phyloP scores from a whole-genome alignment of 1,140 invertebrate genomes.

The Gryllus bimaculatus region DNA sequence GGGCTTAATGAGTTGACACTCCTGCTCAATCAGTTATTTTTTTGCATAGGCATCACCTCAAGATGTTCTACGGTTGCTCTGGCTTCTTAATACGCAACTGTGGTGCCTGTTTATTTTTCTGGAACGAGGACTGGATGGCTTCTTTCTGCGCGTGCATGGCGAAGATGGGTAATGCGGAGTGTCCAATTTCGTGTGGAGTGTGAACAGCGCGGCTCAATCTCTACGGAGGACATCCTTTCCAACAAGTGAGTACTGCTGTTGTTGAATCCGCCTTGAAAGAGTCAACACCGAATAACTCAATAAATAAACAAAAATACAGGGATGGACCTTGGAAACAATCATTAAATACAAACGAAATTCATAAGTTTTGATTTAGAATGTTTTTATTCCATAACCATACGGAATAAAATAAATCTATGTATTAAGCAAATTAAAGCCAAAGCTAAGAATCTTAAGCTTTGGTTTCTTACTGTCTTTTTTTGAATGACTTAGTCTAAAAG shows the following conservation, averaged over 20 bases:
- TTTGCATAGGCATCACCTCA: neutral
- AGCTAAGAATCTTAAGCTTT: too few species aligned
- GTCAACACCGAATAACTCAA: too few species aligned
- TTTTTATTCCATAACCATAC: too few species aligned
- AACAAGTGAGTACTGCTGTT: neutral
- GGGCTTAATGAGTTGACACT: neutral
- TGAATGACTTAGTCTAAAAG: too few species aligned
- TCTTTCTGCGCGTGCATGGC: neutral
- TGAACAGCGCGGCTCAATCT: neutral
- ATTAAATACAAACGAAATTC: too few species aligned
- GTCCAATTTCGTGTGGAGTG: neutral
- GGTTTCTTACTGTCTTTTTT: too few species aligned
- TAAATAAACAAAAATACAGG: too few species aligned
- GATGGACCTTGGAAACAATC: too few species aligned
- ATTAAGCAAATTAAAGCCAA: too few species aligned
- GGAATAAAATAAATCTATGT: too few species aligned
- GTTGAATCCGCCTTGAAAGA: too few species aligned
- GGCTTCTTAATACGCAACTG: neutral
- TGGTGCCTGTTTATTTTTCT: neutral
- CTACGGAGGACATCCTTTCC: neutral
- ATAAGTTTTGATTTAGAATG: too few species aligned
- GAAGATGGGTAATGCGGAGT: neutral
- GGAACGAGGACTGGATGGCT: neutral
- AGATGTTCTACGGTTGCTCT: neutral
- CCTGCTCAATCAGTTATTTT: neutral